Conservation (phyloP, 2,113 vertebrate genomes). For the Tragelaphus buxtoni region DNA sequence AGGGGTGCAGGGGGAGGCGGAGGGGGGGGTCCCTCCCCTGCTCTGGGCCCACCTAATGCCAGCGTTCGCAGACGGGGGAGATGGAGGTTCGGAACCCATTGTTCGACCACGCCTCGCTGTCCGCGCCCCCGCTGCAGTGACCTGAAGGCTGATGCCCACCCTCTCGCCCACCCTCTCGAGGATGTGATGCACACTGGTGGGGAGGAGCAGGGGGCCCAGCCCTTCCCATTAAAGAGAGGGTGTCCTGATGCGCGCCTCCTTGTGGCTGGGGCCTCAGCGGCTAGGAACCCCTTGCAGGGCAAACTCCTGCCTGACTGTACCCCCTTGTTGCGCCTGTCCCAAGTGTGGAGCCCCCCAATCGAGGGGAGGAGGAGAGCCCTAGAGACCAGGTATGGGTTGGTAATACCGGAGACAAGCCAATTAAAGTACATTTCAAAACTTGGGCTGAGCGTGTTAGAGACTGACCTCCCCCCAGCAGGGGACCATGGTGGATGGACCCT, state of each 20-base stretch:
- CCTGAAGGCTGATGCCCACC: fast-evolving
- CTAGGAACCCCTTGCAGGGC: background rate
- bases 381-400: background rate
- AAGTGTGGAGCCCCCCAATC: background rate
- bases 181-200: fast-evolving
- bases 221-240: background rate
- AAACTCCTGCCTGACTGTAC: background rate
- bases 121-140: conserved; percentile 65
- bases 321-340: background rate
- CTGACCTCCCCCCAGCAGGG: fast-evolving
- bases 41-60: background rate
- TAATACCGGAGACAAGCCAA: background rate
- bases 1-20: background rate
- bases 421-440: conserved; percentile 21
- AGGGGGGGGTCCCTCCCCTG: background rate
- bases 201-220: background rate
- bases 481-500: fast-evolving
- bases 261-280: background rate
- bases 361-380: background rate
- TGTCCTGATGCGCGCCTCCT: background rate
- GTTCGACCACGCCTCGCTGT: conserved; percentile 90
- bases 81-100: conserved; percentile 98
- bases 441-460: background rate
- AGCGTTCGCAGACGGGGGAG: conserved; percentile 86
- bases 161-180: background rate